These are phyloP conservation scores for Paradoxurus hermaphroditus DNA, from an alignment of 2,113 vertebrate genomes.

Conservation along the genomic window DNA sequence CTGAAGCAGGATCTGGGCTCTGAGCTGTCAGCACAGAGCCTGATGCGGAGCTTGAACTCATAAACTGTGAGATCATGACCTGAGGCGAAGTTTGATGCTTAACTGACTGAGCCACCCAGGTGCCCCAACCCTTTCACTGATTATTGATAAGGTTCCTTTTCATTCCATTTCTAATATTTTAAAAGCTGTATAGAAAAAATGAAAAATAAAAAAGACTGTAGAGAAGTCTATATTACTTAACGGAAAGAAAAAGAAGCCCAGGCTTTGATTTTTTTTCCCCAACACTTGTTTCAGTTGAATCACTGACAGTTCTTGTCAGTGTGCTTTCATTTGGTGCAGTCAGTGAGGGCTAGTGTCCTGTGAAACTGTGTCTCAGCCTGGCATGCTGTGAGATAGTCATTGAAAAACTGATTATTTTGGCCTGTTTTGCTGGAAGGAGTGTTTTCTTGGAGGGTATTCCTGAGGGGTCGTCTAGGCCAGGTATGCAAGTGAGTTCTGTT, in stretches of 20 bases:
- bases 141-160: slow-evolving; percentile 16
- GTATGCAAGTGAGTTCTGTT: slow-evolving; percentile 68
- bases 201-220: neutral
- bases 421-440: neutral
- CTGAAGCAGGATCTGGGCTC: too few species aligned
- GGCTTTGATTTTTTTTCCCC: slow-evolving; percentile 82
- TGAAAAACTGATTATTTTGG: neutral
- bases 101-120: too few species aligned
- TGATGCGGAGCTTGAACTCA: too few species aligned
- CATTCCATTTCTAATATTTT: slow-evolving; percentile 66
- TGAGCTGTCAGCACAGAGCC: too few species aligned
- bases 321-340: slow-evolving; percentile 66
- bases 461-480: slow-evolving; percentile 74
- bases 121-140: slow-evolving; percentile 14
- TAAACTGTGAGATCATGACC: too few species aligned
- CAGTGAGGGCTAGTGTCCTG: neutral
- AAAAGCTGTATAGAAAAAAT: slow-evolving; percentile 41
- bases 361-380: neutral
- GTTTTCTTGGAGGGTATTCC: slow-evolving; percentile 68
- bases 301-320: slow-evolving; percentile 77
- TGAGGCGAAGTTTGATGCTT: too few species aligned
- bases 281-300: slow-evolving; percentile 82
- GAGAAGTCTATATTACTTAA: slow-evolving; percentile 66
- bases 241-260: slow-evolving; percentile 61
- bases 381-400: neutral